These are phyloP conservation scores for Apeltes quadracus DNA, from an alignment of 2,113 vertebrate genomes.

Conservation along the genomic window DNA sequence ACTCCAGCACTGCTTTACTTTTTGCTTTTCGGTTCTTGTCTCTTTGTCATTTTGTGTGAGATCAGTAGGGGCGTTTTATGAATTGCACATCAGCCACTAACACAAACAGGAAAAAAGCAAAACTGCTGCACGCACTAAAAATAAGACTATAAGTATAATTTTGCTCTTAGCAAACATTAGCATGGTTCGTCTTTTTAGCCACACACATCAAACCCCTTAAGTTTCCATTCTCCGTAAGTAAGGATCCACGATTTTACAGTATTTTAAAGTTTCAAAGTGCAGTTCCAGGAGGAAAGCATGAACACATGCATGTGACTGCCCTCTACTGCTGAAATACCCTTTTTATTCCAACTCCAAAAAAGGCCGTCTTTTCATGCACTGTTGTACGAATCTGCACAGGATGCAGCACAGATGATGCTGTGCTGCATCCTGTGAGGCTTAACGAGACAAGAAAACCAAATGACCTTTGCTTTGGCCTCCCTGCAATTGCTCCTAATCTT, in stretches of 20 bases:
- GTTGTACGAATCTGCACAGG: background rate
- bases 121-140: background rate
- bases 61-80: background rate
- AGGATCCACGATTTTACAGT: background rate
- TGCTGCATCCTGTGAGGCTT: too few species aligned
- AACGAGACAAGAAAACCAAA: background rate
- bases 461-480: background rate
- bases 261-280: too few species aligned
- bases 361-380: background rate
- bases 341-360: too few species aligned
- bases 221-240: slow-evolving; percentile 40
- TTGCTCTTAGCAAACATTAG: background rate
- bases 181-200: background rate
- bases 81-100: background rate
- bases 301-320: background rate
- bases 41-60: background rate
- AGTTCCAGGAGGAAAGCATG: background rate
- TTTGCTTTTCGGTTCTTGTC: background rate
- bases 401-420: background rate
- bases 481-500: slow-evolving; percentile 14
- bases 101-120: background rate
- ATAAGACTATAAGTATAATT: background rate
- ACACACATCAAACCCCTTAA: background rate
- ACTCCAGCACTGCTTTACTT: background rate
- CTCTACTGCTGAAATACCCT: background rate